phyloP scores from a whole-genome alignment of 2,888 invertebrate species.

The Slavum lentiscoides region DNA sequence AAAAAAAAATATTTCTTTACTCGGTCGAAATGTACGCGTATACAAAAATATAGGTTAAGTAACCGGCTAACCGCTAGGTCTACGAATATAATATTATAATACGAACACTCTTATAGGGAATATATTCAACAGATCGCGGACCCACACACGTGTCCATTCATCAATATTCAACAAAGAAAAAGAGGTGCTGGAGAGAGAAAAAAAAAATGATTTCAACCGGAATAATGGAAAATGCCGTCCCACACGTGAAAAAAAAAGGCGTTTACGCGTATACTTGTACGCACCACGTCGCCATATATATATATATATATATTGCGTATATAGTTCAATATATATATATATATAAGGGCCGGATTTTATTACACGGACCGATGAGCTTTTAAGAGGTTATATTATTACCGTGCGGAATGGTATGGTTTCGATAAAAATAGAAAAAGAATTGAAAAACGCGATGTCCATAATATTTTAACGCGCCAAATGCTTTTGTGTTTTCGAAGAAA shows the following conservation, averaged over 20 bases:
- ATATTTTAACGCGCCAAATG: constrained; percentile 1
- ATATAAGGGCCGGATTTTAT: constrained; percentile 30
- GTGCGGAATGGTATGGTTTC: background rate
- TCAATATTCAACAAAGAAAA: constrained; percentile 21
- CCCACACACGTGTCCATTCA: background rate
- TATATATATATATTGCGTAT: background rate
- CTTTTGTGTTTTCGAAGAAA: background rate
- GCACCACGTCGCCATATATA: too few relatives aligned
- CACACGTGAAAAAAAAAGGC: too few relatives aligned
- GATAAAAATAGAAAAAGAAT: constrained; percentile 22
- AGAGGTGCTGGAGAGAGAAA: background rate
- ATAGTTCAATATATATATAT: constrained; percentile 11
- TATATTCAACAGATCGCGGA: background rate
- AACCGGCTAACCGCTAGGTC: too few relatives aligned
- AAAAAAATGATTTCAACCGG: background rate
- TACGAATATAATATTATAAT: too few relatives aligned
- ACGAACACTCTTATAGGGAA: background rate
- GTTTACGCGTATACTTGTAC: too few relatives aligned
- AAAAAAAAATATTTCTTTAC: too few relatives aligned
- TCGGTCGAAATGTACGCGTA: too few relatives aligned
- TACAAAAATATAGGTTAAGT: too few relatives aligned
- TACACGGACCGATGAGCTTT: constrained; percentile 35
- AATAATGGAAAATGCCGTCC: background rate
- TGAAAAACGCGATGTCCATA: constrained; percentile 1
- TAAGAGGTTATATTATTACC: constrained; percentile 8